phyloP scores from a whole-genome alignment of 2,113 vertebrate genomes.

The Rhombomys opimus region DNA sequence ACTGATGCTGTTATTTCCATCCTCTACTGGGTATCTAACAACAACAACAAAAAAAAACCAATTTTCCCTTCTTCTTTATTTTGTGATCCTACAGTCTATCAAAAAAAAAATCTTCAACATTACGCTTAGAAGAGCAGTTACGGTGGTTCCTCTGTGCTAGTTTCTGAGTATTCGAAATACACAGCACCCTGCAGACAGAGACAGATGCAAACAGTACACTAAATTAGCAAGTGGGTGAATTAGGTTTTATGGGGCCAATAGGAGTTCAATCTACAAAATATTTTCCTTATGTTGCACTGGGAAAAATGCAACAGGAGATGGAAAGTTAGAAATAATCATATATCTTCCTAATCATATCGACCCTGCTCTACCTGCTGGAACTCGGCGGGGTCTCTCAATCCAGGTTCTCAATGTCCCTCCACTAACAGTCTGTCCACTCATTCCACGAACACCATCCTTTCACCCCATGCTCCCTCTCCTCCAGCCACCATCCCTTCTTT shows the following conservation, averaged over 20 bases:
- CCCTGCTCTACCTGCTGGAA: neutral
- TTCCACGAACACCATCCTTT: neutral
- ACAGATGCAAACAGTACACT: neutral
- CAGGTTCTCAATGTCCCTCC: neutral
- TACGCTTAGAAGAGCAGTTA: slow-evolving; percentile 9
- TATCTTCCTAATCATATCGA: neutral
- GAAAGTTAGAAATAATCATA: slow-evolving; percentile 9
- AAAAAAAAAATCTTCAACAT: neutral
- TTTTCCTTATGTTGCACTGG: neutral
- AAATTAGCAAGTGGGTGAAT: neutral
- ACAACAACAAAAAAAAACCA: too few relatives aligned
- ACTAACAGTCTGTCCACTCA: neutral
- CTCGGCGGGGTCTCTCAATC: neutral
- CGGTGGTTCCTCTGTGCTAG: neutral
- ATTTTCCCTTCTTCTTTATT: neutral
- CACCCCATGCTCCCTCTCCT: neutral
- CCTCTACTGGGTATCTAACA: neutral
- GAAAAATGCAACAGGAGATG: neutral
- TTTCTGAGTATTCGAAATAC: neutral
- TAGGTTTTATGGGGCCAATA: neutral
- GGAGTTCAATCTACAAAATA: neutral
- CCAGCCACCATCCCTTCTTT: neutral
- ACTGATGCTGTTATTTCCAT: neutral
- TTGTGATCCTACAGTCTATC: neutral
- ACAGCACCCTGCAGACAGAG: neutral